These are phyloP conservation scores for Scolanthus callimorphus DNA, from an alignment of 92 coral and sea anemone genomes.

Conservation along the genomic window DNA sequence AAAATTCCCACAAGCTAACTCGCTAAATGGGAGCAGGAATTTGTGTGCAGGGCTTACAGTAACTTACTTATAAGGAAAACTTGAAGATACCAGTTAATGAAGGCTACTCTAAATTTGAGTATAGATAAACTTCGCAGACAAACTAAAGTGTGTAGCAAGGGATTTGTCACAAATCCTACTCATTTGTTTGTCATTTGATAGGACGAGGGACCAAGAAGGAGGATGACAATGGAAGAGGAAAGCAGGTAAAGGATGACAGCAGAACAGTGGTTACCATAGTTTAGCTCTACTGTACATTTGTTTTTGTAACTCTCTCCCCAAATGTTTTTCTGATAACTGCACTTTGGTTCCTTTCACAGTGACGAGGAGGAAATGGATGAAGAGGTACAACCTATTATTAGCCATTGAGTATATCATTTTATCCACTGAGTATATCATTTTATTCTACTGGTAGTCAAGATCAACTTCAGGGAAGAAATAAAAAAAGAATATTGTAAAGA, in stretches of 20 bases:
- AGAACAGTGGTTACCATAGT: too few species aligned
- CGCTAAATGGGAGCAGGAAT: too few species aligned
- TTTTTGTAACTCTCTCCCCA: not conserved
- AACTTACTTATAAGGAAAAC: too few species aligned
- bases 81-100: too few species aligned
- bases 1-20: too few species aligned
- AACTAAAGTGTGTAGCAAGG: not conserved
- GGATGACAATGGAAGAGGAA: constrained; percentile 80
- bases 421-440: not conserved
- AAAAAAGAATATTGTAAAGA: too few species aligned
- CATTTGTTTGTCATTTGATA: not conserved
- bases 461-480: too few species aligned
- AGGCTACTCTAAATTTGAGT: too few species aligned
- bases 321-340: not conserved
- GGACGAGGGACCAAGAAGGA: constrained; percentile 58
- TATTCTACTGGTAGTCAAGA: too few species aligned
- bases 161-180: not conserved
- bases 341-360: constrained; percentile 12
- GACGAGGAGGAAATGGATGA: constrained; percentile 97
- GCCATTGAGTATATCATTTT: not conserved
- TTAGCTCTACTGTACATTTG: too few species aligned
- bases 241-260: constrained; percentile 58
- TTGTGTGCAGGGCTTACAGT: too few species aligned
- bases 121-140: too few species aligned
- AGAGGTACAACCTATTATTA: constrained; percentile 37